Conservation (phyloP, 2,113 vertebrate species). For the Cygnus atratus region DNA sequence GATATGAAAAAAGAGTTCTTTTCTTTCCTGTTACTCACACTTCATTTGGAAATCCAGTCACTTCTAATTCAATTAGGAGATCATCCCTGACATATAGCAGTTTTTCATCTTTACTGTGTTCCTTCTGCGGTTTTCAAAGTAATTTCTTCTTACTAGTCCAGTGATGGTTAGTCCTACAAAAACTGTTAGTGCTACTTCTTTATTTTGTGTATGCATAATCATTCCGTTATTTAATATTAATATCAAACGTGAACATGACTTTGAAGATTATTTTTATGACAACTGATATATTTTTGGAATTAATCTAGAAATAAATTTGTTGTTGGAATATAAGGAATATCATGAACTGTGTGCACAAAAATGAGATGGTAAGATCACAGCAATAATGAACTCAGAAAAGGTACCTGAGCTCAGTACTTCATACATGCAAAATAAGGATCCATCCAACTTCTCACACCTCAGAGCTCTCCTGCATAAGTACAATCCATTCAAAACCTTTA, state of each 20-base stretch:
- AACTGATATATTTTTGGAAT: background rate
- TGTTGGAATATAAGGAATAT: background rate
- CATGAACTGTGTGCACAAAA: background rate
- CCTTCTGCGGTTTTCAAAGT: background rate
- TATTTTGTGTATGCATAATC: background rate
- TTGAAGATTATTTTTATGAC: background rate
- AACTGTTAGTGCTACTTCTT: background rate
- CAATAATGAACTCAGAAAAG: background rate
- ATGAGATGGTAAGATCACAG: background rate
- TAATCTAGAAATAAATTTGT: background rate
- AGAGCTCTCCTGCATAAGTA: background rate
- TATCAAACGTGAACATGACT: background rate
- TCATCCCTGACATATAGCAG: background rate
- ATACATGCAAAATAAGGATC: background rate
- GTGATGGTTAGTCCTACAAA: background rate
- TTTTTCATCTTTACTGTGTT: background rate
- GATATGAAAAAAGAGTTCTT: background rate
- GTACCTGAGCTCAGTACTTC: background rate
- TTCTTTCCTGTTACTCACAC: background rate
- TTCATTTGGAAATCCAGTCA: background rate
- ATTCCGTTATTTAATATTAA: background rate
- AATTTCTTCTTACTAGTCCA: background rate
- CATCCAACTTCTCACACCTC: background rate
- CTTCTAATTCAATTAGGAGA: conserved; percentile 37
- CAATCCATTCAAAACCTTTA: background rate